A percentile compares a stretch with the other conserved stretches of the same genome.
These are phyloP conservation scores for Bovichtus variegatus DNA, from an alignment of 2,797 vertebrate species.

Conservation along the genomic window DNA sequence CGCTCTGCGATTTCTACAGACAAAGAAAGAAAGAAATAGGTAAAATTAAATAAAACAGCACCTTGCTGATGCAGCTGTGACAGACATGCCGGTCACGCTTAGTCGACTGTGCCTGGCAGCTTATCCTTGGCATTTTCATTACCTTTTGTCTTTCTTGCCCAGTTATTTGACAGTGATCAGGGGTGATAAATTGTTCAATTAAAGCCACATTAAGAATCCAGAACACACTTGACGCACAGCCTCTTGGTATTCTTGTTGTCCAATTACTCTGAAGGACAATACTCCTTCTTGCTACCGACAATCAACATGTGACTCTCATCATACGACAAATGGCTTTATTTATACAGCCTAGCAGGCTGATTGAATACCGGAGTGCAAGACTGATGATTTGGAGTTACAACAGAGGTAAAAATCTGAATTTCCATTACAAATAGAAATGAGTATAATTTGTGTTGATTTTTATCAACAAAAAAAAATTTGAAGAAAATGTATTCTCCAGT, in stretches of 20 bases:
- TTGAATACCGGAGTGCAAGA: conserved; percentile 61
- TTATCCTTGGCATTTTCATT: conserved; percentile 62
- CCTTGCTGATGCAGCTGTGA: conserved; percentile 45
- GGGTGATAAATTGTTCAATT: conserved; percentile 84
- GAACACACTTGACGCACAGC: conserved; percentile 60
- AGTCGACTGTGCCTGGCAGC: conserved; percentile 56
- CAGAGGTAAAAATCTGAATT: conserved; percentile 12
- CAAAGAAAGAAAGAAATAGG: conserved; percentile 38
- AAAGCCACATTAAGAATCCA: conserved; percentile 80
- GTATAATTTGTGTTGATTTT: background rate
- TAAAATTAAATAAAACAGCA: conserved; percentile 48
- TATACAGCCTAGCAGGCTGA: conserved; percentile 60
- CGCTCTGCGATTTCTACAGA: conserved; percentile 57
- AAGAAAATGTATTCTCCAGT: background rate
- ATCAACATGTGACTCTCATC: conserved; percentile 76
- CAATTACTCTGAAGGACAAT: conserved; percentile 79
- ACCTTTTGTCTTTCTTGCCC: conserved; percentile 67
- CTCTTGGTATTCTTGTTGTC: conserved; percentile 70
- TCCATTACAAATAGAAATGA: conserved; percentile 27
- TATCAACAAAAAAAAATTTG: background rate
- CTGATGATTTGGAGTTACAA: conserved; percentile 48
- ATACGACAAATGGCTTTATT: conserved; percentile 78
- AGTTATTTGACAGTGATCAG: conserved; percentile 80
- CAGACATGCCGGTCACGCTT: conserved; percentile 56
- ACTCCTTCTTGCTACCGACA: conserved; percentile 70